Evolutionary conservation across 2,113 vertebrate genomes (phyloP).

Genomic region (Heteronetta atricapilla): DNA sequence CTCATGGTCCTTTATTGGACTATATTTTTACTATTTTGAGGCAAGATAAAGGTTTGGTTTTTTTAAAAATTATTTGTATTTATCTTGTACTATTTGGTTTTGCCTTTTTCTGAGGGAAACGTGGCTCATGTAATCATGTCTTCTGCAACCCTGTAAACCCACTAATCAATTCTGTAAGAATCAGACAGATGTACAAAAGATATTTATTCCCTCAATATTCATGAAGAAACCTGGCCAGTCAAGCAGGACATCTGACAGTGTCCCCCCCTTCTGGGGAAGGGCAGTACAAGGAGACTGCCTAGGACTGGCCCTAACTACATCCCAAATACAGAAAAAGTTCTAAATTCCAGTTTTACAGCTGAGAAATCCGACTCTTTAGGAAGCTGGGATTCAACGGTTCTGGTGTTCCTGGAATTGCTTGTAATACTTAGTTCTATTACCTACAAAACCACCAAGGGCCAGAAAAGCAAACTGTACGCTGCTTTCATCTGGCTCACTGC

Average conservation of each 20-base stretch:
- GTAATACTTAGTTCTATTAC: not conserved
- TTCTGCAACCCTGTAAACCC: not conserved
- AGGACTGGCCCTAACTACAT: not conserved
- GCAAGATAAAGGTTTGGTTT: not conserved
- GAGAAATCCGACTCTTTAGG: not conserved
- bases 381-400: not conserved
- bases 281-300: not conserved
- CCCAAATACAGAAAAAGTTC: not conserved
- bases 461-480: not conserved
- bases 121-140: not conserved
- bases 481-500: not conserved
- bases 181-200: not conserved
- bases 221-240: not conserved
- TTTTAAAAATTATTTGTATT: not conserved
- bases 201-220: not conserved
- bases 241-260: not conserved
- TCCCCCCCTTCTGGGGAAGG: not conserved
- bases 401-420: not conserved
- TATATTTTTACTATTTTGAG: not conserved
- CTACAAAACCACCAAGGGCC: not conserved
- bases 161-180: not conserved
- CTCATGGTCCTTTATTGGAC: rapidly evolving
- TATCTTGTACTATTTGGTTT: not conserved
- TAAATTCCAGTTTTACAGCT: not conserved
- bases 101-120: not conserved